Base-by-base conservation (phyloP, 2,888 invertebrate genomes). In the Leucophenga montana region DNA sequence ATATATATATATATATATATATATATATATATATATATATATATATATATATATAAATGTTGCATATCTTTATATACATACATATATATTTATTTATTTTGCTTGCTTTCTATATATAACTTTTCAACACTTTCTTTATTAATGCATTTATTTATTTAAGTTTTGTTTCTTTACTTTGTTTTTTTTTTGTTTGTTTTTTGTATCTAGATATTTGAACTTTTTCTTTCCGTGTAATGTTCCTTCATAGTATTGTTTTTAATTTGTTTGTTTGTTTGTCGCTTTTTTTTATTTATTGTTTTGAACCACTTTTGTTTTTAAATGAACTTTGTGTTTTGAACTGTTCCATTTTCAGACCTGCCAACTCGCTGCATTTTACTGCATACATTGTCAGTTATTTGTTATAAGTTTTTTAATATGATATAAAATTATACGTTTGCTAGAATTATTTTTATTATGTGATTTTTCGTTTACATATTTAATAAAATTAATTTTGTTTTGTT, bases 11-110 rank as follows among this genome's bases (percentile, higher is more conserved):
- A n/a, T n/a, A n/a, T n/a, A n/a, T n/a, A n/a, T n/a, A n/a, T n/a
- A n/a, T n/a, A n/a, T n/a, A n/a, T n/a, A n/a, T n/a, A n/a, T n/a
- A n/a, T n/a, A n/a, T n/a, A n/a, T n/a, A n/a, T n/a, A n/a, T n/a
- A n/a, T n/a, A n/a, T n/a, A n/a, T n/a, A n/a, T n/a, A n/a, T n/a
- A n/a, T n/a, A n/a, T n/a, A n/a, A n/a, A n/a, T n/a, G 73, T 71
- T 70, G 68, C 70, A 74, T 73, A 44, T 72, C 72, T 71, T 70
- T 73, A 67, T 67, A 73, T 71, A 57, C 76, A 74, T 76, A 65
- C 69, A 31, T 70, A 70, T 69, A 71, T 61, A 65, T 69, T 69
- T 70, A 67, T 75, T 71, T 71, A 72, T 71, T 76, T 59, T 62
- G 64, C 62, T 66, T 69, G 67, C 71, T 69, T 59, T 69, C 57